A percentile compares a stretch with the other conserved stretches of the same genome.
Conservation (phyloP, 2,797 vertebrate genomes). For the Malacoraja senta region DNA sequence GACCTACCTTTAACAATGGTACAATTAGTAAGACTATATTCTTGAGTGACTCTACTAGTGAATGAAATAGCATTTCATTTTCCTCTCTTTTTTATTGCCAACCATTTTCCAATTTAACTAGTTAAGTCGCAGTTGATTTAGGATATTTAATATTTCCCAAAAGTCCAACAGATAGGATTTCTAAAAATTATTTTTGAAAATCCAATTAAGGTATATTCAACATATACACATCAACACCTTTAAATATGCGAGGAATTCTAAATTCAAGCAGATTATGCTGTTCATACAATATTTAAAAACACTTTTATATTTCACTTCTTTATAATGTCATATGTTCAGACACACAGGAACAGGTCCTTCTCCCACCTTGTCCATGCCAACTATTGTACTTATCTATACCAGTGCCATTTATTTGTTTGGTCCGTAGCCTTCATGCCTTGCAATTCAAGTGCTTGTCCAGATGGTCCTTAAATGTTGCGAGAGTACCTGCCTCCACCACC, state of each 20-base stretch:
- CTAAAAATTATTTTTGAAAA: background rate
- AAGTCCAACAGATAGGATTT: background rate
- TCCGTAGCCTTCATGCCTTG: too few relatives aligned
- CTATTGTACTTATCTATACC: too few relatives aligned
- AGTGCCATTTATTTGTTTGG: too few relatives aligned
- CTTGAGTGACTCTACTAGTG: background rate
- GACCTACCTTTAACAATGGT: background rate
- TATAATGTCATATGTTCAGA: too few relatives aligned
- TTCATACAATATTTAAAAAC: background rate
- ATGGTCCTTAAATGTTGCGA: too few relatives aligned
- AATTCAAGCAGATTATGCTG: background rate
- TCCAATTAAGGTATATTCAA: background rate
- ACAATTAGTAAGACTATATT: background rate
- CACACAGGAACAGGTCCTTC: too few relatives aligned
- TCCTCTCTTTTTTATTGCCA: background rate
- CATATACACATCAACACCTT: background rate
- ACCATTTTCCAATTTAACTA: background rate
- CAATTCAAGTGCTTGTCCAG: too few relatives aligned
- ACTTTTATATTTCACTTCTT: background rate
- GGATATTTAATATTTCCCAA: background rate
- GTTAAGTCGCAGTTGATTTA: background rate
- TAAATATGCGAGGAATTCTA: background rate
- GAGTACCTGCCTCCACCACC: too few relatives aligned
- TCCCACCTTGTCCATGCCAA: too few relatives aligned
- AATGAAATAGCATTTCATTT: background rate